A percentile compares a stretch with the other conserved stretches of the same genome.
Conservation (phyloP, 2,888 invertebrate genomes). For the Spicauda simplicius region DNA sequence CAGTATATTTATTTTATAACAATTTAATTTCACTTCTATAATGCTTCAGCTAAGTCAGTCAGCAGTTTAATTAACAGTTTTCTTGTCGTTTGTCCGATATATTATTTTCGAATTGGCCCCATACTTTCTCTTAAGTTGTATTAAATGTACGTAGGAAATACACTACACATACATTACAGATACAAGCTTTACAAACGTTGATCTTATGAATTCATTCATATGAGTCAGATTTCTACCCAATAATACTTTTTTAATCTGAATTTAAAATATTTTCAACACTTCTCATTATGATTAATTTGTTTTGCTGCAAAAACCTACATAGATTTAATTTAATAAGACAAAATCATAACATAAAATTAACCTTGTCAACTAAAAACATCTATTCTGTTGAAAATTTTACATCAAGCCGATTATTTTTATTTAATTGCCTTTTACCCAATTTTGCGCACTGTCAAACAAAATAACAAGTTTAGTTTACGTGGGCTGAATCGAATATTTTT, state of each 20-base stretch:
- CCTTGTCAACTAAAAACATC: slow-evolving; percentile 48
- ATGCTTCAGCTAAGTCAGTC: no score
- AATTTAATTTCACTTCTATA: no score
- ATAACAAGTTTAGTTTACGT: slow-evolving; percentile 44
- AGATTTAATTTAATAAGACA: slow-evolving; percentile 20
- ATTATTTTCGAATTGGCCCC: no score
- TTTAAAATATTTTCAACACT: slow-evolving; percentile 16
- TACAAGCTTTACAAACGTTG: no score
- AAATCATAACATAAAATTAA: slow-evolving; percentile 46
- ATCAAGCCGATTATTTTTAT: slow-evolving; percentile 34
- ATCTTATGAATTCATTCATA: not conserved
- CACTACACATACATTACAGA: no score
- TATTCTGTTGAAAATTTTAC: slow-evolving; percentile 12
- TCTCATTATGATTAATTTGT: slow-evolving; percentile 1
- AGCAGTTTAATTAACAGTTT: no score
- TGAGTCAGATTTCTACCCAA: not conserved
- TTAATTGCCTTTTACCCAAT: slow-evolving; percentile 73
- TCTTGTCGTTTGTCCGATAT: no score
- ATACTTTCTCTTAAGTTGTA: no score
- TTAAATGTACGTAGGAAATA: no score
- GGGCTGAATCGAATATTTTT: slow-evolving; percentile 11
- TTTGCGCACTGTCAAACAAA: slow-evolving; percentile 61
- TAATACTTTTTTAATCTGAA: not conserved
- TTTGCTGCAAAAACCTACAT: slow-evolving; percentile 16
- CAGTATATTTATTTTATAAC: no score